phyloP scores from a whole-genome alignment of 2,888 invertebrate species.

The Gonocerus acuteangulatus region DNA sequence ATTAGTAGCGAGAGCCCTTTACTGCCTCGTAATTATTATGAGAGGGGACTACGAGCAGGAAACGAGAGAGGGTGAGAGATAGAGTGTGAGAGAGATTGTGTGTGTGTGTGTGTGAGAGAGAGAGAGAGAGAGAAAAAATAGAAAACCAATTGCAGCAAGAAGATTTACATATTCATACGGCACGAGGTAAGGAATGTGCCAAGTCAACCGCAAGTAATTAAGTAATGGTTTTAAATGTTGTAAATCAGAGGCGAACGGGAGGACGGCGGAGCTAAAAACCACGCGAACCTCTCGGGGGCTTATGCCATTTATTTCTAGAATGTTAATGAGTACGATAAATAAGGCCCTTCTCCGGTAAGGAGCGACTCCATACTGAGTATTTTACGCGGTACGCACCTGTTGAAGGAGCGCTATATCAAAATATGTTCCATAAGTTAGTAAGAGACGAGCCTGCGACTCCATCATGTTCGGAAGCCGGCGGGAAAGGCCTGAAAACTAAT shows the following conservation, averaged over 20 bases:
- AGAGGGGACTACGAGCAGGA: too few relatives aligned
- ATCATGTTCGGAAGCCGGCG: too few relatives aligned
- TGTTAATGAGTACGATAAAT: slow-evolving; percentile 22
- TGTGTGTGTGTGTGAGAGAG: too few relatives aligned
- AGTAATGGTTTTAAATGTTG: slow-evolving; percentile 24
- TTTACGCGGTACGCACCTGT: too few relatives aligned
- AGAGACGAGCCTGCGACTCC: background rate
- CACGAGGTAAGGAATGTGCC: background rate
- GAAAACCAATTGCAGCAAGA: background rate
- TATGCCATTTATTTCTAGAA: slow-evolving; percentile 22
- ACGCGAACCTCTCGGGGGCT: background rate
- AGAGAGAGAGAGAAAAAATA: too few relatives aligned
- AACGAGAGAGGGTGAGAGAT: too few relatives aligned
- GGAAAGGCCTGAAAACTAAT: too few relatives aligned
- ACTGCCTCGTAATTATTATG: too few relatives aligned
- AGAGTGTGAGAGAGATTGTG: too few relatives aligned
- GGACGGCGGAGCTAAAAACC: background rate
- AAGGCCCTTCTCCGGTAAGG: background rate
- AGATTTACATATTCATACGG: slow-evolving; percentile 5
- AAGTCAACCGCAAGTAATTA: slow-evolving; percentile 16
- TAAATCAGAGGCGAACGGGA: slow-evolving; percentile 13
- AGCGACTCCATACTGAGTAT: background rate
- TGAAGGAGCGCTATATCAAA: too few relatives aligned
- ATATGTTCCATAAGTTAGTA: background rate
- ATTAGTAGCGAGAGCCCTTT: too few relatives aligned